phyloP scores from a whole-genome alignment of 2,113 vertebrate species.

The Dasypus novemcinctus region DNA sequence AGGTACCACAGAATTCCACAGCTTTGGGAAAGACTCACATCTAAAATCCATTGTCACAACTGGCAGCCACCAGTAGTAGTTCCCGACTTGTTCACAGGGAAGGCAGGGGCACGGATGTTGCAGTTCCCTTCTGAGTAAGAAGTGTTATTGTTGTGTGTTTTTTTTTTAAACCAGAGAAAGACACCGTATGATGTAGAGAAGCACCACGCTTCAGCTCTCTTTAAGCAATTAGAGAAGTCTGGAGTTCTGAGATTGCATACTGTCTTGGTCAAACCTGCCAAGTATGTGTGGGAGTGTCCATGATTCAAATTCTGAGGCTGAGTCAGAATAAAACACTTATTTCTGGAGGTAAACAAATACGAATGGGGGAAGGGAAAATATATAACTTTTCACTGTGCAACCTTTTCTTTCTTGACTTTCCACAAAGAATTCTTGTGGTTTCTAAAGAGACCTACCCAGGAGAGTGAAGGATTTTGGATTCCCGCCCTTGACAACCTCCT shows the following conservation, averaged over 20 bases:
- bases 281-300: background rate
- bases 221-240: background rate
- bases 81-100: background rate
- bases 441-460: background rate
- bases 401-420: background rate
- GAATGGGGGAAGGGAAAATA: background rate
- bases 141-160: background rate
- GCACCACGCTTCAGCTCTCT: background rate
- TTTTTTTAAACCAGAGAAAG: constrained; percentile 21
- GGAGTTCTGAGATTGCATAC: background rate
- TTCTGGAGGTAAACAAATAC: background rate
- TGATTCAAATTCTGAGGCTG: background rate
- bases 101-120: rapidly evolving
- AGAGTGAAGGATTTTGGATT: background rate
- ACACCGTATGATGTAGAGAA: background rate
- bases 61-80: too few relatives aligned
- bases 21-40: background rate
- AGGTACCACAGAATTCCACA: background rate
- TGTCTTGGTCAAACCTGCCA: background rate
- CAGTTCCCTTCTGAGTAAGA: background rate
- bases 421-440: background rate
- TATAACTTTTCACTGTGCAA: background rate
- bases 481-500: background rate
- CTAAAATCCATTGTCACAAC: background rate
- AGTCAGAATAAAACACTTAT: background rate